phyloP scores from a whole-genome alignment of 1,140 invertebrate species.

The Parasteatoda tepidariorum region DNA sequence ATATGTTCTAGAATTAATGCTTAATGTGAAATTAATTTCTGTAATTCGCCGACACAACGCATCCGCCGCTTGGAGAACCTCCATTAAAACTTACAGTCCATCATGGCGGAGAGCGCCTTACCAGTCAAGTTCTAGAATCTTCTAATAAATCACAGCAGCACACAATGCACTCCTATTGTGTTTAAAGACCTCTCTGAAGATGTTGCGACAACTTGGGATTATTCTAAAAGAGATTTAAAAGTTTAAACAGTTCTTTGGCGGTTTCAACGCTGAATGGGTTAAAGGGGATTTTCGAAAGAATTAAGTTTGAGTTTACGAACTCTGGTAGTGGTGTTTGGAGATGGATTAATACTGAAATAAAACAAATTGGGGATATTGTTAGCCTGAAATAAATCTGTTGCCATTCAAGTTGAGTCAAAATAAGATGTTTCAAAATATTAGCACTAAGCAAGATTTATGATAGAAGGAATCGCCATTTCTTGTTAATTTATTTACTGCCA shows the following conservation, averaged over 20 bases:
- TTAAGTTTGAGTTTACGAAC: no score
- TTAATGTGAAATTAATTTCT: conserved; percentile 51
- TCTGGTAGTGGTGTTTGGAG: no score
- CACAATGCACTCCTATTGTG: neutral
- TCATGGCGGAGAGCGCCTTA: neutral
- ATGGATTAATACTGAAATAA: no score
- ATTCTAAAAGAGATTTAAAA: neutral
- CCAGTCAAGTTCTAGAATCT: conserved; percentile 25
- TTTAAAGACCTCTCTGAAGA: neutral
- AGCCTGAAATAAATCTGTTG: no score
- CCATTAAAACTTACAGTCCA: conserved; percentile 17
- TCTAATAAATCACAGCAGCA: conserved; percentile 29
- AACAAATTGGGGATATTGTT: no score
- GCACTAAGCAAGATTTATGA: no score
- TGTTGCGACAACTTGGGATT: no score
- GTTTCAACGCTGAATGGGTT: neutral
- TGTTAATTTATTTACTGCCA: no score
- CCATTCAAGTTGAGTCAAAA: no score
- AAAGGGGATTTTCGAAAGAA: neutral
- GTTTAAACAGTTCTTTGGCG: no score
- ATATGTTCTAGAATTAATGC: conserved; percentile 22
- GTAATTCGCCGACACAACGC: conserved; percentile 23
- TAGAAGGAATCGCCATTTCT: no score
- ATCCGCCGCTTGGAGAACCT: neutral
- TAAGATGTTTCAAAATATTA: no score